phyloP scores from a whole-genome alignment of 2,113 vertebrate species.

The Pandion haliaetus region DNA sequence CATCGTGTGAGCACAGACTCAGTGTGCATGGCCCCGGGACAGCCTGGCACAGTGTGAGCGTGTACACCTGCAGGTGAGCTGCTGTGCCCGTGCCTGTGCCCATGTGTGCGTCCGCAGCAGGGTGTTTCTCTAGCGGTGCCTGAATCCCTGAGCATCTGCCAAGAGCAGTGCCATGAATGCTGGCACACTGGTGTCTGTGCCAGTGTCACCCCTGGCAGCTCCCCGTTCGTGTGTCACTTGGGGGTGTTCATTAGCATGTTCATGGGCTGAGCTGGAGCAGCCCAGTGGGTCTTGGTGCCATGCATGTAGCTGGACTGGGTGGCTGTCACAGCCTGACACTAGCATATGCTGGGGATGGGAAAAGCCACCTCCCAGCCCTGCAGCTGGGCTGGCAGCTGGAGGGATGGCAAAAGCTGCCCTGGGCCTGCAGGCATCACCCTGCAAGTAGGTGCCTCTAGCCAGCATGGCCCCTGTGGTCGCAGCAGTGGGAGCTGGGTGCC shows the following conservation, averaged over 20 bases:
- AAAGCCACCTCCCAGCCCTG: not conserved
- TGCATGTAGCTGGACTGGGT: accelerated
- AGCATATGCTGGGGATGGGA: not conserved
- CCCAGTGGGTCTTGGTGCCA: not conserved
- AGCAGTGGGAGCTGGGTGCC: accelerated
- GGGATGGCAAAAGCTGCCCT: not conserved
- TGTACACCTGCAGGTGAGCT: too few relatives aligned
- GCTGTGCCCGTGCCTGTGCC: too few relatives aligned
- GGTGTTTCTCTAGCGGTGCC: not conserved
- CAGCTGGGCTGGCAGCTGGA: not conserved
- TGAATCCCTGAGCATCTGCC: not conserved
- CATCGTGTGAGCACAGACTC: not conserved
- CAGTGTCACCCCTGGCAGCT: too few relatives aligned
- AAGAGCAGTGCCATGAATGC: accelerated
- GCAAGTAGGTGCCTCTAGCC: not conserved
- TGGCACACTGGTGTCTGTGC: not conserved
- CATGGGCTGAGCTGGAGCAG: not conserved
- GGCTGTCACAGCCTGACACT: not conserved
- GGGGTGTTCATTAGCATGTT: accelerated
- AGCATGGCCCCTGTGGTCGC: too few relatives aligned
- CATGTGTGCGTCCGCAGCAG: accelerated
- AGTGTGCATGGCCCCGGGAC: too few relatives aligned
- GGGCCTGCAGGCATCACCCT: not conserved
- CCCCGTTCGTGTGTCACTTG: accelerated
- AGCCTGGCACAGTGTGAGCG: too few relatives aligned